phyloP scores from a whole-genome alignment of 2,888 invertebrate genomes.

The Sarcophaga rosellei region DNA sequence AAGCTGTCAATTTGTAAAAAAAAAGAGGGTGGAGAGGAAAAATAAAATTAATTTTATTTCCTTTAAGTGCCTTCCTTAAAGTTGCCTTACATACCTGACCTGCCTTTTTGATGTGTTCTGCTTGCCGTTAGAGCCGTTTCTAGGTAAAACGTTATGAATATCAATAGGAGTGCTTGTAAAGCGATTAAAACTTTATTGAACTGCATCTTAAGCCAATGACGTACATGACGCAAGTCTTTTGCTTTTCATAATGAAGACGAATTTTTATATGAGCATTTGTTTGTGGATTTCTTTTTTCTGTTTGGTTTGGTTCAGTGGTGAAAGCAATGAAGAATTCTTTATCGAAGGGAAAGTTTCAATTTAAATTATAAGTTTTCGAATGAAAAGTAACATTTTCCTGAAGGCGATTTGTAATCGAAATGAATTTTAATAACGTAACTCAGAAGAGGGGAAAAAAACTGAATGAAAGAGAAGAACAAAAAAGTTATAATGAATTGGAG shows the following conservation, averaged over 20 bases:
- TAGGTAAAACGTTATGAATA: constrained; percentile 23
- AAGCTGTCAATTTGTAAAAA: neutral
- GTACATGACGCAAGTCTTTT: constrained; percentile 19
- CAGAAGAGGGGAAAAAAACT: neutral
- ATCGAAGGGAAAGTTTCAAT: constrained; percentile 14
- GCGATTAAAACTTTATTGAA: constrained; percentile 43
- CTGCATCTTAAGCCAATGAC: constrained; percentile 18
- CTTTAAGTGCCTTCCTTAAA: too few relatives aligned
- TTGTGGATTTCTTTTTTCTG: neutral
- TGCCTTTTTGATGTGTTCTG: constrained; percentile 38
- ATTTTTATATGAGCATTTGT: constrained; percentile 13
- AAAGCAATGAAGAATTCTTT: neutral
- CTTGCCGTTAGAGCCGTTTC: constrained; percentile 11
- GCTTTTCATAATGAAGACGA: constrained; percentile 21
- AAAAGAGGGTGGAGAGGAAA: neutral
- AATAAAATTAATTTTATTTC: too few relatives aligned
- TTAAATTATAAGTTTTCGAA: neutral
- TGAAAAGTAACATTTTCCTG: neutral
- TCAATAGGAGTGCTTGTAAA: constrained; percentile 13
- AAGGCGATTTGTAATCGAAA: constrained; percentile 16
- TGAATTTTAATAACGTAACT: neutral
- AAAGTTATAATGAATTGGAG: too few relatives aligned
- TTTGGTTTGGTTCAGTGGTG: too few relatives aligned
- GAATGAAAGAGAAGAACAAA: too few relatives aligned
- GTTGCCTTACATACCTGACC: constrained; percentile 36